A percentile compares a stretch with the other conserved stretches of the same genome.
Conservation (phyloP, 2,888 invertebrate genomes). For the Orthosia gracilis region DNA sequence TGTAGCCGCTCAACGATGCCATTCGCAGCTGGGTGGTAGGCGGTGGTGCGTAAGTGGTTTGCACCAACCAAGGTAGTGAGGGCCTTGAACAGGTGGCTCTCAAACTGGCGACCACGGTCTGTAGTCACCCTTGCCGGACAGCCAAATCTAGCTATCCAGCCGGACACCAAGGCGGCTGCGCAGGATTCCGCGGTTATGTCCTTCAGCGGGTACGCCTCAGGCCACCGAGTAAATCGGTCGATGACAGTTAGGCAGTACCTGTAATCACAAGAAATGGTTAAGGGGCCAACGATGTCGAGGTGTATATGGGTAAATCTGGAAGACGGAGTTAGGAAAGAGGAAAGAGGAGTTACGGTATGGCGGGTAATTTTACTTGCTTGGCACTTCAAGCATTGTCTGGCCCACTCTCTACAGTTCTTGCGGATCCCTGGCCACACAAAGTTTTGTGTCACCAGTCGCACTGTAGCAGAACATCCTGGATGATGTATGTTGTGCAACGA, state of each 20-base stretch:
- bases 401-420: no score
- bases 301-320: not conserved
- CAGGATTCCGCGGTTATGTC: constrained; percentile 4
- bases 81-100: no score
- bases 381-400: no score
- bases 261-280: constrained; percentile 6
- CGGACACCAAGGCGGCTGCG: constrained; percentile 1
- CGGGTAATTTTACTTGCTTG: no score
- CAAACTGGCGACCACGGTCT: no score
- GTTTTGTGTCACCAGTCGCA: constrained; percentile 7
- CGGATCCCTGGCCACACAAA: no score
- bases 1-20: constrained; percentile 12
- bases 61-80: no score
- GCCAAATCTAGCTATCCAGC: constrained; percentile 8
- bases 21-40: constrained; percentile 14
- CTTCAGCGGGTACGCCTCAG: not conserved
- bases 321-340: not conserved
- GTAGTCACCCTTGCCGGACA: no score
- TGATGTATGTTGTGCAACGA: not conserved
- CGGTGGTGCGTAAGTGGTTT: no score
- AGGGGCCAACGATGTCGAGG: not conserved
- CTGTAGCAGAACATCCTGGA: not conserved
- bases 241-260: constrained; percentile 1
- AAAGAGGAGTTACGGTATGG: no score
- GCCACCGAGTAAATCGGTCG: not conserved